Evolutionary conservation across 2,797 vertebrate genomes (phyloP).

Genomic region (Chelmon rostratus): DNA sequence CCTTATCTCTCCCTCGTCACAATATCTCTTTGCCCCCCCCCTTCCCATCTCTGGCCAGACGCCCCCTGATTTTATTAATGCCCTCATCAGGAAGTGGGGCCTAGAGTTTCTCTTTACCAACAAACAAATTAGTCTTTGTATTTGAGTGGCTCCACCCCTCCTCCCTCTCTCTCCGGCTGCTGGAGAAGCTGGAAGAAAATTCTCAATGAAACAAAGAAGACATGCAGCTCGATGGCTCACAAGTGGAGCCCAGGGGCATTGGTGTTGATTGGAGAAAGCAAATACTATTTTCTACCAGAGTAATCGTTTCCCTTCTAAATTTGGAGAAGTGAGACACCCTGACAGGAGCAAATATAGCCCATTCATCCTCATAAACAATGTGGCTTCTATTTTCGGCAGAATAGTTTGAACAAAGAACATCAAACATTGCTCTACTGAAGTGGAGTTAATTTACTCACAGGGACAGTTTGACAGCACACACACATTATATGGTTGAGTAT

Average conservation of each 20-base stretch:
- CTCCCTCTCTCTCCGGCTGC: slow-evolving; percentile 69
- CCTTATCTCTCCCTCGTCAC: slow-evolving; percentile 63
- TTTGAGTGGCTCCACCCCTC: slow-evolving; percentile 79
- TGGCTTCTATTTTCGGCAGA: slow-evolving; percentile 72
- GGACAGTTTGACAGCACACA: slow-evolving; percentile 18
- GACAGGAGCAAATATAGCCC: slow-evolving; percentile 77
- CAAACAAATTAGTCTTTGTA: slow-evolving; percentile 90
- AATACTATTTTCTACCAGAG: slow-evolving; percentile 83
- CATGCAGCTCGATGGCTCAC: slow-evolving; percentile 83
- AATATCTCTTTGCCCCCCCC: slow-evolving; percentile 36
- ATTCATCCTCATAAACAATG: slow-evolving; percentile 75
- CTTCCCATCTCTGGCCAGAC: slow-evolving; percentile 62
- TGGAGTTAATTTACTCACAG: slow-evolving; percentile 40
- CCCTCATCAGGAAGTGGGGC: slow-evolving; percentile 84
- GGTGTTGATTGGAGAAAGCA: slow-evolving; percentile 83
- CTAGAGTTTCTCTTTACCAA: slow-evolving; percentile 87
- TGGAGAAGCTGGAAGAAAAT: slow-evolving; percentile 81
- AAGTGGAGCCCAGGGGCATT: slow-evolving; percentile 81
- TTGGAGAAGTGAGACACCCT: slow-evolving; percentile 73
- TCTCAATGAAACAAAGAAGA: slow-evolving; percentile 88
- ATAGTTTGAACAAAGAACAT: slow-evolving; percentile 64
- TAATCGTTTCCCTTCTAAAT: slow-evolving; percentile 86
- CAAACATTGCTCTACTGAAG: slow-evolving; percentile 45
- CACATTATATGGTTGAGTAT: slow-evolving; percentile 1
- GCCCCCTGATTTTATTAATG: slow-evolving; percentile 83